Percentiles rank a stretch among this genome's conserved stretches.
These are phyloP conservation scores for Sweltsa coloradensis DNA, from an alignment of 1,140 invertebrate genomes.

Conservation along the genomic window DNA sequence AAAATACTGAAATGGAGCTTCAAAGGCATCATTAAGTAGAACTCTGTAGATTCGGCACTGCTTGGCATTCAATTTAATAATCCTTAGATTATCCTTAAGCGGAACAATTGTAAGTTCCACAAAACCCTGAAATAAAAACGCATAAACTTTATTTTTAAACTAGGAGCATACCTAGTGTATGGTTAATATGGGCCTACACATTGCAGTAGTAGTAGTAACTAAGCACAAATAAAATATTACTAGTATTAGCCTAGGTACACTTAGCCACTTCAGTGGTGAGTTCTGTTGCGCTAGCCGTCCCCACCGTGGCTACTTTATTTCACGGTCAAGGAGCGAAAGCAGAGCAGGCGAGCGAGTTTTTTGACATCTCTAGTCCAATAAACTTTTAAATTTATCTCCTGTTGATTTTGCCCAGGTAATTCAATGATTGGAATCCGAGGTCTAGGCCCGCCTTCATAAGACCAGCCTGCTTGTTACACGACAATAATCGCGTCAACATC, in stretches of 20 bases:
- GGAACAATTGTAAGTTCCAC: slow-evolving; percentile 88
- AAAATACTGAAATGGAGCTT: slow-evolving; percentile 87
- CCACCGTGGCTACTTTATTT: neutral
- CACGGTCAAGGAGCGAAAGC: too few relatives aligned
- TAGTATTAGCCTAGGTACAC: neutral
- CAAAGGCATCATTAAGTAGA: slow-evolving; percentile 77
- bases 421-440: too few relatives aligned
- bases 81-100: slow-evolving; percentile 61
- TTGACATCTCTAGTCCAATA: too few relatives aligned
- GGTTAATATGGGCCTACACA: too few relatives aligned
- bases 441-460: too few relatives aligned
- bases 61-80: slow-evolving; percentile 85
- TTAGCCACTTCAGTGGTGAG: neutral
- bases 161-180: neutral
- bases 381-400: too few relatives aligned
- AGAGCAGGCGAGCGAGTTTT: too few relatives aligned
- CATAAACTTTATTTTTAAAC: neutral
- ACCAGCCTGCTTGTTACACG: too few relatives aligned
- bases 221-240: too few relatives aligned
- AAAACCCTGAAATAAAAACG: slow-evolving; percentile 58
- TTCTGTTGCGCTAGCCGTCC: neutral
- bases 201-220: too few relatives aligned
- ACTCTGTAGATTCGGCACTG: slow-evolving; percentile 87
- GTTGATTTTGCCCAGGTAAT: too few relatives aligned
- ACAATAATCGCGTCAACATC: too few relatives aligned